Percentiles rank a stretch among this genome's conserved stretches.
Evolutionary conservation across 2,888 invertebrate genomes (phyloP).

Genomic region (Lepidocyrtinus sp.): DNA sequence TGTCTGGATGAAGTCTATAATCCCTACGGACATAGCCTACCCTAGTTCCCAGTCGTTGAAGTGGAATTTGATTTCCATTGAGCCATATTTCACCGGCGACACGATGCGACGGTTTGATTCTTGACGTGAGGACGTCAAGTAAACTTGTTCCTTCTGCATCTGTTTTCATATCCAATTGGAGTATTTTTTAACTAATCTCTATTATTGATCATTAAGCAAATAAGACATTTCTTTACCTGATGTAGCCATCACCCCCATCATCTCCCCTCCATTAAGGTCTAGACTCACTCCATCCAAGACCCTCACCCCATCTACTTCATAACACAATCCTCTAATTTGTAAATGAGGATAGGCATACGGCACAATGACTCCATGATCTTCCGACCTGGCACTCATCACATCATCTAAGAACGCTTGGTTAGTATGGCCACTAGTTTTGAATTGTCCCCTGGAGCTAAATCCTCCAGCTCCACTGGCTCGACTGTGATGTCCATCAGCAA

Average conservation of each 20-base stretch:
- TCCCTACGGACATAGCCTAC: slow-evolving; percentile 85
- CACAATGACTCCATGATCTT: slow-evolving; percentile 35
- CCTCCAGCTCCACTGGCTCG: slow-evolving; percentile 38
- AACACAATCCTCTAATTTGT: slow-evolving; percentile 79
- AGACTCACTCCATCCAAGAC: slow-evolving; percentile 85
- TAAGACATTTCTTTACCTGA: slow-evolving; percentile 71
- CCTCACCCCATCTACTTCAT: slow-evolving; percentile 74
- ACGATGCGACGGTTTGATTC: slow-evolving; percentile 48
- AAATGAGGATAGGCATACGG: slow-evolving; percentile 57
- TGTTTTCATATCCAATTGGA: slow-evolving; percentile 27
- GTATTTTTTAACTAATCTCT: neutral
- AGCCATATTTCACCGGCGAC: slow-evolving; percentile 84
- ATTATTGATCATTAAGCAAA: neutral
- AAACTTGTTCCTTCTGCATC: slow-evolving; percentile 89
- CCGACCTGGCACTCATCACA: slow-evolving; percentile 45
- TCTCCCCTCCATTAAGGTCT: slow-evolving; percentile 92
- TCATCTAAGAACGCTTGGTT: slow-evolving; percentile 40
- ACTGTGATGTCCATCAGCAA: slow-evolving; percentile 41
- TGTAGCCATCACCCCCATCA: slow-evolving; percentile 92
- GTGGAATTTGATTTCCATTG: slow-evolving; percentile 87
- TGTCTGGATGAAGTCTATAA: slow-evolving; percentile 84
- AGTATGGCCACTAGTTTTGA: slow-evolving; percentile 47
- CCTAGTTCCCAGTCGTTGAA: slow-evolving; percentile 80
- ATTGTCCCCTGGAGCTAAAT: slow-evolving; percentile 32
- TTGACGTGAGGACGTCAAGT: slow-evolving; percentile 85